Conservation (phyloP, 2,113 vertebrate genomes). For the Perca flavescens region DNA sequence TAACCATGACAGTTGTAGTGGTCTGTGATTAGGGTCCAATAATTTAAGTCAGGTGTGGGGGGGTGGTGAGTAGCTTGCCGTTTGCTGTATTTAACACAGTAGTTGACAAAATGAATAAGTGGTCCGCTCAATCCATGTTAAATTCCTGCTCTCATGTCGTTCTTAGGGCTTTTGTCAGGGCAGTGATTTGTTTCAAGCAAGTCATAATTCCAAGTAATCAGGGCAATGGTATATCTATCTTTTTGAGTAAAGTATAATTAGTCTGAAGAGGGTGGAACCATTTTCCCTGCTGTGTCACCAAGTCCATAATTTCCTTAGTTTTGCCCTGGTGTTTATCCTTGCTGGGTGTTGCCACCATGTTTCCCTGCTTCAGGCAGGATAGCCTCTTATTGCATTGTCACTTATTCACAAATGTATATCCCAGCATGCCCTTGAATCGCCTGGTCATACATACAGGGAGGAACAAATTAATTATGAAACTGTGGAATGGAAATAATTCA, state of each 20-base stretch:
- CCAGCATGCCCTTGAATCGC: neutral
- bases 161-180: neutral
- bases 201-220: neutral
- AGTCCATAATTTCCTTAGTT: neutral
- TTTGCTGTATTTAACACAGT: neutral
- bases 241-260: neutral
- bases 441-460: neutral
- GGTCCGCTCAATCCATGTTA: neutral
- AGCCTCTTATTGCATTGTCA: neutral
- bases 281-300: neutral
- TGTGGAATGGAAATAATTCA: too few species aligned
- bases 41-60: neutral
- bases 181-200: neutral
- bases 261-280: neutral
- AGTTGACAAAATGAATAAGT: neutral
- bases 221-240: neutral
- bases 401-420: neutral
- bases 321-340: neutral
- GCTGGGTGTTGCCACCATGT: neutral
- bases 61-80: neutral
- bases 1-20: neutral
- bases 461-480: neutral
- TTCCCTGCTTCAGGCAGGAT: neutral
- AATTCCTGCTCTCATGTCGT: neutral
- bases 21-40: slow-evolving; percentile 3